These are phyloP conservation scores for Monarcha castaneiventris DNA, from an alignment of 2,113 vertebrate species.

Conservation along the genomic window DNA sequence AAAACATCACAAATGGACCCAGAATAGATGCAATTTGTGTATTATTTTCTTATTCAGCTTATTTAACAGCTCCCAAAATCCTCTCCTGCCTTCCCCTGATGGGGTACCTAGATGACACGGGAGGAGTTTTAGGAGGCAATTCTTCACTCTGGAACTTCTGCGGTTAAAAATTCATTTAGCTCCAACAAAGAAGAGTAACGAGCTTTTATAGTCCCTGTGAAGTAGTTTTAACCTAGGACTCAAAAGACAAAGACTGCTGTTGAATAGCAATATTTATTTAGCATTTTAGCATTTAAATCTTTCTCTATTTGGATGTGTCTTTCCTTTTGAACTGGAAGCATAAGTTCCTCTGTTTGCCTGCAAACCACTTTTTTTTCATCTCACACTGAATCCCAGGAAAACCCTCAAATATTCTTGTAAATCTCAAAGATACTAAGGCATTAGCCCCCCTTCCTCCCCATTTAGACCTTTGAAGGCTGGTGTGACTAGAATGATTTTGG, in stretches of 20 bases:
- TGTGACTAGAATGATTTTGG: constrained; percentile 78
- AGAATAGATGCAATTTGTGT: neutral
- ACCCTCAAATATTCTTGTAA: constrained; percentile 76
- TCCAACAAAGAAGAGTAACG: constrained; percentile 12
- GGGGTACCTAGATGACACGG: neutral
- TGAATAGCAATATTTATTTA: constrained; percentile 56
- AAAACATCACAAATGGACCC: neutral
- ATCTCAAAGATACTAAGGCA: constrained; percentile 73
- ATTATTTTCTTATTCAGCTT: neutral
- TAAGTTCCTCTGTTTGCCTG: constrained; percentile 58
- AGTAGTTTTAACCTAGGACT: constrained; percentile 55
- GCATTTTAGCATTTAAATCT: constrained; percentile 65
- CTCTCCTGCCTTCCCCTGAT: neutral
- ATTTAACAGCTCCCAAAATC: neutral
- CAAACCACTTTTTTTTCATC: constrained; percentile 59
- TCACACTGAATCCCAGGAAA: constrained; percentile 73
- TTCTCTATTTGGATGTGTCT: constrained; percentile 50
- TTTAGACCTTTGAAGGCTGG: constrained; percentile 76
- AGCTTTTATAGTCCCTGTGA: constrained; percentile 19
- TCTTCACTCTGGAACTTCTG: neutral
- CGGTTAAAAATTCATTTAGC: neutral
- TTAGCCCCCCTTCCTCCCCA: constrained; percentile 67
- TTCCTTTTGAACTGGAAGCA: constrained; percentile 69
- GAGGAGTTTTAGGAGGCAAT: neutral
- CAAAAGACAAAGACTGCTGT: constrained; percentile 9